Conservation (phyloP, 2,113 vertebrate species). For the Ophiodon elongatus region DNA sequence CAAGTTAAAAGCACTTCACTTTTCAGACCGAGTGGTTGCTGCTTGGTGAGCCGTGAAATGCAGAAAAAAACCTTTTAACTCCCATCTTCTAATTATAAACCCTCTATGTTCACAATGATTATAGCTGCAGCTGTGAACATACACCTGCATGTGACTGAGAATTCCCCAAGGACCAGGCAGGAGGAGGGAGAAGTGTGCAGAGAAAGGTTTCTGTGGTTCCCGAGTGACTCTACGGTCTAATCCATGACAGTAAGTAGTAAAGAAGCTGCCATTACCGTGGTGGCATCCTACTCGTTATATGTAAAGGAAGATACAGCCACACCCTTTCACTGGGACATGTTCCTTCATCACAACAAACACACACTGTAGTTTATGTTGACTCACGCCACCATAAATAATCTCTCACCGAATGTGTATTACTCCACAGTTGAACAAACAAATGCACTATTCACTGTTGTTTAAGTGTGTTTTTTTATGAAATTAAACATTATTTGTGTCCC, state of each 20-base stretch:
- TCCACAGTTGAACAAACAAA: no score
- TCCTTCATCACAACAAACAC: background rate
- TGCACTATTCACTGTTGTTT: no score
- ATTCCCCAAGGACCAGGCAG: background rate
- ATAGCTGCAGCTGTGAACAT: background rate
- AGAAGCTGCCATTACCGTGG: background rate
- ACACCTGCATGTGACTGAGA: constrained; percentile 1
- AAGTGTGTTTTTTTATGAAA: background rate
- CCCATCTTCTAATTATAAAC: constrained; percentile 9
- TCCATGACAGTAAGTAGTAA: background rate
- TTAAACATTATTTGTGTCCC: background rate
- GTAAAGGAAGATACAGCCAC: background rate
- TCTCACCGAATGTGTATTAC: background rate
- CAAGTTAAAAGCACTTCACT: no score
- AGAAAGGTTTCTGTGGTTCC: background rate
- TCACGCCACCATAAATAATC: background rate
- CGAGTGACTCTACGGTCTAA: background rate
- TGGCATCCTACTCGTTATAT: background rate
- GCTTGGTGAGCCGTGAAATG: background rate
- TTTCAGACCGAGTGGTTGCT: no score
- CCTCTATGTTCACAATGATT: background rate
- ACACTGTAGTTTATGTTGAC: background rate
- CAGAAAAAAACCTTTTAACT: constrained; percentile 6
- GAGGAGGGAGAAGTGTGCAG: background rate
- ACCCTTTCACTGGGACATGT: background rate